Conservation (phyloP, 2,888 invertebrate species). For the Eumerus sabulonum region DNA sequence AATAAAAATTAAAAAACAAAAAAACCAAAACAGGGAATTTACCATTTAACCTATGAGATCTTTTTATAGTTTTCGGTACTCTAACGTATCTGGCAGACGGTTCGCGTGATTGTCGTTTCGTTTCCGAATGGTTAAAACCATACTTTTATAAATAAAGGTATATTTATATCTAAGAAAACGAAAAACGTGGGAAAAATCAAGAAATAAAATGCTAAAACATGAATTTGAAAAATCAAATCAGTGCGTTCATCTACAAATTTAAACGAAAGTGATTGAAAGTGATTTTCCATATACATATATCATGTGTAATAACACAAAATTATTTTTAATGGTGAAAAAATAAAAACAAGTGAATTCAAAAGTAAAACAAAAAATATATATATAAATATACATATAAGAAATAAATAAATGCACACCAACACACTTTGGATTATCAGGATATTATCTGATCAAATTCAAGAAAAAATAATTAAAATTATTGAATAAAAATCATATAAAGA, state of each 20-base stretch:
- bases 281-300: constrained; percentile 41
- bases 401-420: constrained; percentile 49
- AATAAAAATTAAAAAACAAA: constrained; percentile 44
- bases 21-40: constrained; percentile 35
- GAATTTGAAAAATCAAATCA: constrained; percentile 61
- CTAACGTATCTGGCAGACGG: constrained; percentile 59
- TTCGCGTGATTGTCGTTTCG: constrained; percentile 59
- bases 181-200: constrained; percentile 3
- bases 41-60: constrained; percentile 63
- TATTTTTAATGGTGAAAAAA: constrained; percentile 45
- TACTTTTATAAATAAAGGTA: constrained; percentile 40
- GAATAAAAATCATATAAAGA: too few species aligned
- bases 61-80: constrained; percentile 61
- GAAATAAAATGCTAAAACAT: constrained; percentile 51
- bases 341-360: constrained; percentile 20
- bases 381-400: neutral
- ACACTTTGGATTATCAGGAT: constrained; percentile 74
- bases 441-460: constrained; percentile 32
- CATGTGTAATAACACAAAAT: constrained; percentile 46
- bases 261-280: constrained; percentile 64
- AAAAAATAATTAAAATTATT: neutral
- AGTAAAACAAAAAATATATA: constrained; percentile 33
- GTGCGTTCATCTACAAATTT: constrained; percentile 58
- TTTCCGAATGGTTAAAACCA: constrained; percentile 40
- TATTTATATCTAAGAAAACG: constrained; percentile 17